Base-by-base conservation (phyloP, 2,797 vertebrate species). In the Zalophus californianus region DNA sequence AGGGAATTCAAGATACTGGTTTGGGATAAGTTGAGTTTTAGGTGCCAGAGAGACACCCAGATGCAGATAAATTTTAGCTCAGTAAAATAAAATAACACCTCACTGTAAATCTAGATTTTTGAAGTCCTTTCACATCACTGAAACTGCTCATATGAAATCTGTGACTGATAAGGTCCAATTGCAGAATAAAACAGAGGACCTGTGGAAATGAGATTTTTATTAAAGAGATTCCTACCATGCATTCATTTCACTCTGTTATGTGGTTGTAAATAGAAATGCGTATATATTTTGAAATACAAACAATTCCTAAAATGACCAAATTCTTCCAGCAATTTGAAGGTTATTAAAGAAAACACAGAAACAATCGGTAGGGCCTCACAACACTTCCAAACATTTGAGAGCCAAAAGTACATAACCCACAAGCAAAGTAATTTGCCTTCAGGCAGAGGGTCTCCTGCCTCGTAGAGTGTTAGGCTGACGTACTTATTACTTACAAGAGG, bases 271-370 rank as follows among this genome's bases (percentile, higher is more conserved):
- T 48, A 73, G 4, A 2, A 80, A 64, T 29, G 11, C 35, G 29
- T 62, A 32, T 35, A 32, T 2, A 54, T 93, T 80, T 83, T 58
- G 23, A 90, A 94, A 95, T 75, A 60, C 3, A 14, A 86, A 84
- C 7, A 86, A 25, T 64, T 88, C 27, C 41, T 68, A 41, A 88
- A 70, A 52, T 44, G 52, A 38, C n/a, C 50, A 58, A 94, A 78
- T 64, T 85, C 23, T 80, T 84, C n/a, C 62, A 79, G 29, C 80
- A 94, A 94, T 83, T 32, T 14, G 5, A 35, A 21, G 12, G 7
- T 84, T 80, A 72, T 68, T 93, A 79, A 90, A 88, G 85, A 90
- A 58, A 87, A 83, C 16, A n/a, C 88, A 75, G 50, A 80, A 75
- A 90, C 5, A 77, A 44, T 38, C n/a, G 21, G 12, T 52, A 94